phyloP scores from a whole-genome alignment of 2,113 vertebrate genomes.

The Macaca mulatta region DNA sequence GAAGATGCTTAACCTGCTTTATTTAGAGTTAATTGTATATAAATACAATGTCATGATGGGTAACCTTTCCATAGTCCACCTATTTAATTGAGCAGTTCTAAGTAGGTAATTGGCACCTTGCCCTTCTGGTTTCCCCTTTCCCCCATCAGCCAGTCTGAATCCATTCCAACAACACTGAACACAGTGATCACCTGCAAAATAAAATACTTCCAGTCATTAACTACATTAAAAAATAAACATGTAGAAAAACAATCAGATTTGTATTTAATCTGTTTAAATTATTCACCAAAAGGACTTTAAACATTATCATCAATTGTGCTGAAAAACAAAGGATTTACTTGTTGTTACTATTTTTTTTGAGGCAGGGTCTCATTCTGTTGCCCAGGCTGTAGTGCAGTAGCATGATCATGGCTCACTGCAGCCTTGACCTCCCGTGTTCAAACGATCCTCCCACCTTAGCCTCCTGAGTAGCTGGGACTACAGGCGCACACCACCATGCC shows the following conservation, averaged over 20 bases:
- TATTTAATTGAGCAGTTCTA: constrained; percentile 96
- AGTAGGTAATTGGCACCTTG: constrained; percentile 99
- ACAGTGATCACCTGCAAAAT: constrained; percentile 94
- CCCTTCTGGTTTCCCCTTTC: constrained; percentile 97
- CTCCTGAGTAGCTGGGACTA: too few species aligned
- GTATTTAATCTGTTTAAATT: constrained; percentile 23
- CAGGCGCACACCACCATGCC: too few species aligned
- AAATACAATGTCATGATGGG: constrained; percentile 87
- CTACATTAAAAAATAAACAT: constrained; percentile 35
- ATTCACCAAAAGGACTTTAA: constrained; percentile 42
- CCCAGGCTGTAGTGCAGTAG: too few species aligned
- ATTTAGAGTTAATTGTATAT: constrained; percentile 88
- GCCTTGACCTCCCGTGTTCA: too few species aligned
- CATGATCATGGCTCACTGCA: too few species aligned
- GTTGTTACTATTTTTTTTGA: too few species aligned
- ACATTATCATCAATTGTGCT: constrained; percentile 11
- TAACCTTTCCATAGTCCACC: constrained; percentile 79
- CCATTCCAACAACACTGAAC: constrained; percentile 95
- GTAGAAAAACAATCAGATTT: constrained; percentile 24
- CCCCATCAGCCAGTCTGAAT: constrained; percentile 99
- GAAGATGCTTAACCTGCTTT: constrained; percentile 87
- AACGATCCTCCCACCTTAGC: too few species aligned
- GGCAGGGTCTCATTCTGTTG: too few species aligned
- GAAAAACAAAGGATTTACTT: background rate
- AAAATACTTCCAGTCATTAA: constrained; percentile 67